Percentiles rank a stretch among this genome's conserved stretches.
Conservation (phyloP, 2,888 invertebrate species). For the Agriotes lineatus region DNA sequence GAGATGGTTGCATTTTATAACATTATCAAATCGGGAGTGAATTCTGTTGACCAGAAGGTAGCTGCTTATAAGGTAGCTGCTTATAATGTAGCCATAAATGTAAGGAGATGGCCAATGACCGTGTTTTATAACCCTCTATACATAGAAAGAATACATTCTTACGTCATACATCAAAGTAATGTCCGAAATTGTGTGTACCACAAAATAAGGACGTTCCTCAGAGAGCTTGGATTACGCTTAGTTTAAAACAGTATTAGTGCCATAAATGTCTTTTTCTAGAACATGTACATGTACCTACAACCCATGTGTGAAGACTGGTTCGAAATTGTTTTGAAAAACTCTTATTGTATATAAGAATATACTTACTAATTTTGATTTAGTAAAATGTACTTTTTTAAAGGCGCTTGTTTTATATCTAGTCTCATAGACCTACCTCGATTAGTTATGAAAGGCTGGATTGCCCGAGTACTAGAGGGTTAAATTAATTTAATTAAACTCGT, state of each 20-base stretch:
- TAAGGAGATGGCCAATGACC: slow-evolving; percentile 33
- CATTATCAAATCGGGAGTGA: slow-evolving; percentile 7
- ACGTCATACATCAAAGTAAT: neutral
- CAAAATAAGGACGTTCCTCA: neutral
- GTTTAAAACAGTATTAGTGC: neutral
- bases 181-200: neutral
- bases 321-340: neutral
- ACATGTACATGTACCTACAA: slow-evolving; percentile 3
- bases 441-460: neutral
- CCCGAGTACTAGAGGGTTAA: neutral
- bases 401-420: neutral
- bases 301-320: neutral
- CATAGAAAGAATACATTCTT: slow-evolving; percentile 25
- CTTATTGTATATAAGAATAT: neutral
- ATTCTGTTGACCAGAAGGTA: neutral
- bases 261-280: neutral
- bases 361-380: neutral
- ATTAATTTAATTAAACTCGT: too few relatives aligned
- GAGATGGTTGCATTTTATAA: slow-evolving; percentile 17
- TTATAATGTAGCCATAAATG: slow-evolving; percentile 6
- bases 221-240: neutral
- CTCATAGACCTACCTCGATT: neutral
- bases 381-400: neutral
- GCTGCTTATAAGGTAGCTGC: slow-evolving; percentile 6
- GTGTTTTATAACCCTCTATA: slow-evolving; percentile 25